Percentiles rank a stretch among this genome's conserved stretches.
Conservation (phyloP, 2,113 vertebrate species). For the Platysternon megacephalum region DNA sequence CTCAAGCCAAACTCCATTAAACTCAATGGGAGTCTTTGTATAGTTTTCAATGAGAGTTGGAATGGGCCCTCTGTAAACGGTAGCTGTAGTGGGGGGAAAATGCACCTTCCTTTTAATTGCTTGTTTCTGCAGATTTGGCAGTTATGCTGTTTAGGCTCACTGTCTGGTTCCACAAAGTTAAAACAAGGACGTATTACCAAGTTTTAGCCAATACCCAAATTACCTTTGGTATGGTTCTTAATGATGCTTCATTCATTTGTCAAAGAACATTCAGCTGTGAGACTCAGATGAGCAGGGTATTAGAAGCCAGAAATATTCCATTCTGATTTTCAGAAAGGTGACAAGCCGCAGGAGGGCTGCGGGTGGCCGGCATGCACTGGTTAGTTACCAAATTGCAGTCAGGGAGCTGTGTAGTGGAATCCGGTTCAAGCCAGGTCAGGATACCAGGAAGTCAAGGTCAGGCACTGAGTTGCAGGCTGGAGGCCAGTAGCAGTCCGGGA, state of each 20-base stretch:
- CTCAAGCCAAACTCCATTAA: not conserved
- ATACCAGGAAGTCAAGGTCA: not conserved
- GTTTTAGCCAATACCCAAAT: not conserved
- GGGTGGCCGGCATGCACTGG: not conserved
- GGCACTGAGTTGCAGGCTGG: not conserved
- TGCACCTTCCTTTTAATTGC: not conserved
- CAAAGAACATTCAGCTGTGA: not conserved
- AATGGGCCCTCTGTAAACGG: not conserved
- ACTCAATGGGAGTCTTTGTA: not conserved
- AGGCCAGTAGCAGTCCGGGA: not conserved
- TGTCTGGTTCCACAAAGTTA: not conserved
- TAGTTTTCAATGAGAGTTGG: not conserved
- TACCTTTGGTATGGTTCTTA: not conserved
- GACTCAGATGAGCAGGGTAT: fast-evolving
- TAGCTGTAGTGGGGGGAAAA: not conserved
- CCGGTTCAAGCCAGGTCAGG: not conserved
- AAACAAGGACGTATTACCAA: not conserved
- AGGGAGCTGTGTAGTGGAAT: not conserved
- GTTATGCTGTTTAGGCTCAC: not conserved
- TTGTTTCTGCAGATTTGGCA: not conserved
- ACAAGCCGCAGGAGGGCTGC: not conserved
- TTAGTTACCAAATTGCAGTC: not conserved
- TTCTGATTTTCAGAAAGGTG: constrained; percentile 8
- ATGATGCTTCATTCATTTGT: not conserved
- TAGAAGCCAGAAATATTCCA: constrained; percentile 7